Conservation (phyloP, 2,888 invertebrate species). For the Stenchaetothrips biformis region DNA sequence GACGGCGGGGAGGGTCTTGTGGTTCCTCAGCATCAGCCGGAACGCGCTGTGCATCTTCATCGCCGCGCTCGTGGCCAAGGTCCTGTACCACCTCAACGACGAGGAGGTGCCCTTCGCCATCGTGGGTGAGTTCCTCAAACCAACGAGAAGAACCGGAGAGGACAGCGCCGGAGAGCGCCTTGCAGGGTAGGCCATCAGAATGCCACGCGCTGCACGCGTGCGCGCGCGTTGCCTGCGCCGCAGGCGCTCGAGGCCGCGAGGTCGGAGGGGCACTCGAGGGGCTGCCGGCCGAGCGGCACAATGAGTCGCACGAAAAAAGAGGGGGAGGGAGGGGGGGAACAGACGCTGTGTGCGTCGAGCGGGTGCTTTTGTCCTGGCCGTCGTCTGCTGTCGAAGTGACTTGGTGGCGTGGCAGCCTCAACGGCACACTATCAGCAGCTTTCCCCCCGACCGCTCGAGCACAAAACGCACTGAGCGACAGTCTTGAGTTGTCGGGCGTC, state of each 20-base stretch:
- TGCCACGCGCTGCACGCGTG: no score
- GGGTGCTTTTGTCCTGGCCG: no score
- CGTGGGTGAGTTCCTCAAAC: not conserved
- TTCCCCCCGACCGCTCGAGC: not conserved
- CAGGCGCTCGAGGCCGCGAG: no score
- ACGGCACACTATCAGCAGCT: not conserved
- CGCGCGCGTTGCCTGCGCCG: no score
- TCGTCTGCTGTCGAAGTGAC: no score
- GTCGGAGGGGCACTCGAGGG: no score
- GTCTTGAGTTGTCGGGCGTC: no score
- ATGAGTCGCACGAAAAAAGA: no score
- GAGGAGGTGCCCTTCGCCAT: constrained; percentile 14
- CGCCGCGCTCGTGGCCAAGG: not conserved
- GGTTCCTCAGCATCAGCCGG: constrained; percentile 15
- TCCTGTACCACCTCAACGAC: not conserved
- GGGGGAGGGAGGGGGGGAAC: no score
- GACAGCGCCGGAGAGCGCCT: not conserved
- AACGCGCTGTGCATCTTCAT: constrained; percentile 17
- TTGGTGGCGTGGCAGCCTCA: no score
- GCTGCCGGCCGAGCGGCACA: no score
- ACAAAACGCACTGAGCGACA: not conserved
- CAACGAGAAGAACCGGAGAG: not conserved
- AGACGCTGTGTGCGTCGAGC: no score
- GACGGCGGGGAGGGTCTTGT: not conserved
- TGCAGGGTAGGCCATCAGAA: not conserved